Base-by-base conservation (phyloP, 1,140 invertebrate genomes). In the Pygmarrhopalites habei region DNA sequence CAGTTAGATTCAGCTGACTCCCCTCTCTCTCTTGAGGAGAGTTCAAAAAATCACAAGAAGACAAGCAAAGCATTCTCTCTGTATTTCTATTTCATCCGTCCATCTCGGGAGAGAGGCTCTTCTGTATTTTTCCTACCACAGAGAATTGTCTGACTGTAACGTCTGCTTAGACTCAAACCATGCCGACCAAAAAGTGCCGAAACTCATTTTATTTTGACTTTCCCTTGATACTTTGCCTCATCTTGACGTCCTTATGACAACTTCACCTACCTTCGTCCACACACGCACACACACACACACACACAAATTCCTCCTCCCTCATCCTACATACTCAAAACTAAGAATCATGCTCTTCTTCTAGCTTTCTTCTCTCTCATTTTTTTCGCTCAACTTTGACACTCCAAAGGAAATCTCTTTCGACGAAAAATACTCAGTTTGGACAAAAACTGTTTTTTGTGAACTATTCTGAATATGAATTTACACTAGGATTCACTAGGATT, bases 201-300 rank as follows among this genome's bases (percentile, higher is more conserved):
- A 66, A 47, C 46, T 66, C 56, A 29, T 62, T 47, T 56, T 67
- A 67, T 67, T 67, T 67, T 67, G 66, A 67, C 66, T 63, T 67
- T 64, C 32, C 32, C 44, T 60, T 67, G 62, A 67, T 67, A 63
- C 62, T 67, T 64, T 46, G 29, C 62, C 57, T 55, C 23, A 60
- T 51, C 41, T 58, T 60, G 55, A 66, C 65, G 55, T 58, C 41
- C 30, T n/a, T n/a, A 57, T 57, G 55, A 57, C 39, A 43, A 57
- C 55, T 57, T 26, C 28, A 10, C 26, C 44, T 47, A 7, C 12
- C 12, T 21, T 21, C 5, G 10, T n/a, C n/a, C n/a, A n/a, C n/a
- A n/a, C n/a, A n/a, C n/a, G n/a, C n/a, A n/a, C n/a, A n/a, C n/a
- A n/a, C n/a, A n/a, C n/a, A n/a, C n/a, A n/a, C n/a, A n/a, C n/a